Evolutionary conservation across 2,797 vertebrate genomes (phyloP), one percentile per base, ranked within the genome.

Genomic region (Trachurus trachurus): DNA sequence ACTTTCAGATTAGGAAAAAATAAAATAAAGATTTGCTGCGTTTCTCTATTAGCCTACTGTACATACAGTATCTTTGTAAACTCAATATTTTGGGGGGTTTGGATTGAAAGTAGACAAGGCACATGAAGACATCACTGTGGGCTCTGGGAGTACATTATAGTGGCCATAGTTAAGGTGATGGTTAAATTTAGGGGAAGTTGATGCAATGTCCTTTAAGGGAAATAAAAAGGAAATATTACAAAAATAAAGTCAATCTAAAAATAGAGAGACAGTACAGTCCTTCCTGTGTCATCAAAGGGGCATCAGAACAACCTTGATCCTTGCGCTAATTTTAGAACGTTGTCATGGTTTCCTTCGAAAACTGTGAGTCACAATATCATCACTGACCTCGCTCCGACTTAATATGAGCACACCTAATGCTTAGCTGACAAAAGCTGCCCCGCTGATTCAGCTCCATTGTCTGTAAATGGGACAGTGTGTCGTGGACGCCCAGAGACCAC

Each of bases 391-490:
- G n/a, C n/a, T n/a, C 26, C 52, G 15, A 76, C 59, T 0, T 13
- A 3, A 50, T 42, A 22, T 3, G 31, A 39, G 45, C 60, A 68
- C 19, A 16, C 71, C 26, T 76, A 44, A 39, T 16, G 16, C 31
- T 57, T 34, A 16, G 49, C 5, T 17, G n/a, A 82, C 71, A 70
- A 66, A 72, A 79, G 53, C 49, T 9, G 44, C 42, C 72, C 56
- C 16, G n/a, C 56, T 70, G 66, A 84, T 49, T 83, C 74, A 60
- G 60, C 37, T 39, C 54, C 22, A 71, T 72, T 85, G 70, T 82
- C 34, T 54, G 34, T 12, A 40, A 74, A 52, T 26, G 22, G 29
- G 6, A 12, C 53, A 4, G 17, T 34, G n/a, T 0, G 58, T 10
- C 5, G 9, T 19, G 40, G 57, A 72, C 63, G 17, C 62, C 63